A percentile compares a stretch with the other conserved stretches of the same genome.
phyloP scores from a whole-genome alignment of 2,888 invertebrate species.

The Willowsia nigromaculata region DNA sequence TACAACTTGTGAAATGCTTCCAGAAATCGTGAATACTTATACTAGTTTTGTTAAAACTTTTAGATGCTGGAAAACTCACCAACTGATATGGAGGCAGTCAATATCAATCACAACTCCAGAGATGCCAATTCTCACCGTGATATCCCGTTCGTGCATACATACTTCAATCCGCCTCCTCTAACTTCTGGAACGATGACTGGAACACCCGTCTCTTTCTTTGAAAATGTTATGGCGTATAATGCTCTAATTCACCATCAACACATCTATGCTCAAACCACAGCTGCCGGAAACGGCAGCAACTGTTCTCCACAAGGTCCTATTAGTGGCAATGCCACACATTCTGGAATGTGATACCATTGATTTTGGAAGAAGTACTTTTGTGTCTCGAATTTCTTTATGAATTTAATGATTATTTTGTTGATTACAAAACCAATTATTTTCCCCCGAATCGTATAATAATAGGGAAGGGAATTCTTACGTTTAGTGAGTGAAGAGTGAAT shows the following conservation, averaged over 20 bases:
- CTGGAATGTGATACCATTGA: neutral
- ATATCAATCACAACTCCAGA: neutral
- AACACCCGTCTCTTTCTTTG: neutral
- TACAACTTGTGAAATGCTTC: neutral
- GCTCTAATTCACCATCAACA: constrained; percentile 15
- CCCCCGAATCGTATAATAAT: too few species aligned
- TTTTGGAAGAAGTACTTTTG: too few species aligned
- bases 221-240: constrained; percentile 21
- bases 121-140: neutral
- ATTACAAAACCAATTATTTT: too few species aligned
- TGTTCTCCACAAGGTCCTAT: neutral
- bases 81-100: neutral
- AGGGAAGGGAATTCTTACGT: too few species aligned
- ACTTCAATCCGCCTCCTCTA: neutral
- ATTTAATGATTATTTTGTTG: too few species aligned
- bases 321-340: neutral
- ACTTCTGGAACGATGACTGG: neutral
- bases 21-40: neutral
- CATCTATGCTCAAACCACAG: neutral
- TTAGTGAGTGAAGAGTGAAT: too few species aligned
- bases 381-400: too few species aligned
- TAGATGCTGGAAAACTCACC: neutral
- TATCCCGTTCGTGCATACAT: neutral
- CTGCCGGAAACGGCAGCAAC: neutral
- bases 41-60: neutral